Conservation (phyloP, 2,797 vertebrate genomes). For the Falco columbarius region DNA sequence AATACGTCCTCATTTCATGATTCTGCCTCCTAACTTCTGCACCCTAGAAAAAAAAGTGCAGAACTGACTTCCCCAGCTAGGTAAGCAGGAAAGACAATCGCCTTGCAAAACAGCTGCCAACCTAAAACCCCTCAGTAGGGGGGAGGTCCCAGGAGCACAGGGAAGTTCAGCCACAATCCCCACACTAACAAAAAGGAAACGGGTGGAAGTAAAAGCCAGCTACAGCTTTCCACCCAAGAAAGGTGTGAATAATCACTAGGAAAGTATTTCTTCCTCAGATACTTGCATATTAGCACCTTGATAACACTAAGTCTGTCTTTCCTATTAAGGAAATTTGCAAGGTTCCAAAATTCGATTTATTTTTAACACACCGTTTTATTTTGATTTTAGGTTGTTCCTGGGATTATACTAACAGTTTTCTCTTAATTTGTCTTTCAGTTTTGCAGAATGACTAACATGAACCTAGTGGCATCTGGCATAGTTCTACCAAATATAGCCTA, state of each 20-base stretch:
- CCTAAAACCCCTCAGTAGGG: background rate
- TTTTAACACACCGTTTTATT: background rate
- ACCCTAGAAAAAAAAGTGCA: background rate
- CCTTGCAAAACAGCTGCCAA: background rate
- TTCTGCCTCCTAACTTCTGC: background rate
- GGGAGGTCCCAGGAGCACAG: background rate
- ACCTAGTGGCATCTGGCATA: background rate
- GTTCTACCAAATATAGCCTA: background rate
- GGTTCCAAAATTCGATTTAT: background rate
- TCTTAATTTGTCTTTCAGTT: background rate
- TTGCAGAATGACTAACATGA: background rate
- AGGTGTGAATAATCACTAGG: background rate
- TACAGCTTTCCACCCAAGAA: background rate
- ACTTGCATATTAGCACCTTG: background rate
- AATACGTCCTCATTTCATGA: background rate
- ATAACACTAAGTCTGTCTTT: background rate
- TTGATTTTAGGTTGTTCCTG: background rate
- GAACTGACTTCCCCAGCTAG: background rate
- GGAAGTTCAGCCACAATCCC: background rate
- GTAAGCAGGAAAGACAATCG: background rate
- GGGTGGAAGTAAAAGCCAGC: background rate
- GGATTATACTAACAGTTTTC: background rate
- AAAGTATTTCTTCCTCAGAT: background rate
- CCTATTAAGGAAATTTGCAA: background rate
- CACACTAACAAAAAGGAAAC: background rate